Conservation (phyloP, 2,888 invertebrate species). For the Gisinianus flammeolus region DNA sequence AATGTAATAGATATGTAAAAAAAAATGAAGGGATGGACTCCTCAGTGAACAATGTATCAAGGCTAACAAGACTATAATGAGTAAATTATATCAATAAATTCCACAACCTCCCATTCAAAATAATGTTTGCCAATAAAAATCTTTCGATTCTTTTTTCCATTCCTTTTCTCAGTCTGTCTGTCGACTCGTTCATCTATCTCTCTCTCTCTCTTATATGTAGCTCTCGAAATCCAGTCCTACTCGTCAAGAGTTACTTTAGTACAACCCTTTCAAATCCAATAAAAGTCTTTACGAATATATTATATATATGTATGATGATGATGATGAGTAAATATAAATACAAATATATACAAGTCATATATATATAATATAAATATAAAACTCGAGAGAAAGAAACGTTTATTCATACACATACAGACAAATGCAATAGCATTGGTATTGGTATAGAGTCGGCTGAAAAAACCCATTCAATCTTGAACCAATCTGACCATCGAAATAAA, state of each 20-base stretch:
- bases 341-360: no score
- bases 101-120: slow-evolving; percentile 50
- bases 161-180: background rate
- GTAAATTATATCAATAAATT: slow-evolving; percentile 54
- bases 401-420: slow-evolving; percentile 3
- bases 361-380: background rate
- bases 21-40: slow-evolving; percentile 8
- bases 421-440: background rate
- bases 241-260: background rate
- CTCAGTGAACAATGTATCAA: slow-evolving; percentile 48
- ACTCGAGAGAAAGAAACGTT: slow-evolving; percentile 8
- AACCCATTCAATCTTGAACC: slow-evolving; percentile 6
- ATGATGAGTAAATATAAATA: slow-evolving; percentile 10
- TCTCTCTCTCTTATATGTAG: background rate
- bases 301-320: no score
- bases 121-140: slow-evolving; percentile 55
- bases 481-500: slow-evolving; percentile 30
- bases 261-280: background rate
- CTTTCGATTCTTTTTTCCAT: slow-evolving; percentile 15
- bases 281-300: background rate
- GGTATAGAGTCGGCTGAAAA: background rate
- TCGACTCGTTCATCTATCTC: background rate
- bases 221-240: background rate
- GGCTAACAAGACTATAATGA: slow-evolving; percentile 52
- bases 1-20: background rate